Evolutionary conservation across 2,797 vertebrate species (phyloP), one percentile per base, ranked within the genome.

Genomic region (Erpetoichthys calabaricus): DNA sequence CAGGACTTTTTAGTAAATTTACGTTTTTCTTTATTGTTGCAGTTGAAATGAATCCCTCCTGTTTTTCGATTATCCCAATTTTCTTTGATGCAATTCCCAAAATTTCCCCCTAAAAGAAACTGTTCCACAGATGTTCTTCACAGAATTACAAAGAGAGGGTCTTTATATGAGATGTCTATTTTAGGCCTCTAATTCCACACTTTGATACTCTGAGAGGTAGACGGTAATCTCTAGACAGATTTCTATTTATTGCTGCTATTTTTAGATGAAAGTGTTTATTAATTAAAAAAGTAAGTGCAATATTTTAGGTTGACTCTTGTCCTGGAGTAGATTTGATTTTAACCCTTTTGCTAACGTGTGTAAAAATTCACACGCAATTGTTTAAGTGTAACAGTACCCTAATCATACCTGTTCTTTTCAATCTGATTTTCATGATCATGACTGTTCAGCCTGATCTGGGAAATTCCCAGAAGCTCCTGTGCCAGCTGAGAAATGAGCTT

Each of bases 71-170:
- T 78, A 82, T 81, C 66, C 79, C 72, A 65, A 72, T 71, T 79
- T 70, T 71, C 83, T 88, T 88, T 88, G 86, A 88, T 84, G 82
- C 75, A 67, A 68, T 86, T 83, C 85, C 86, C 78, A 63, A 82
- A 3, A 7, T 80, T 75, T 80, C 74, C 78, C 75, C 80, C 77
- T 77, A 70, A 69, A 77, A 83, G 78, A 85, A 84, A 86, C 81
- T 86, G 84, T 80, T 82, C 77, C 67, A 76, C 86, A 88, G 85
- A 86, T 88, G 86, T 88, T 86, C 71, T 84, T 85, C 73, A 78
- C 64, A 75, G n/a, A 73, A 86, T 82, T 87, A 88, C 86, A 87
- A 86, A 88, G 84, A 86, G 75, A 75, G 81, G 73, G 73, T 73
- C 82, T 87, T 87, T 84, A 83, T 87, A 80, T 85, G 81, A 53